phyloP scores from a whole-genome alignment of 2,888 invertebrate species.

The Calliphora vomitoria region DNA sequence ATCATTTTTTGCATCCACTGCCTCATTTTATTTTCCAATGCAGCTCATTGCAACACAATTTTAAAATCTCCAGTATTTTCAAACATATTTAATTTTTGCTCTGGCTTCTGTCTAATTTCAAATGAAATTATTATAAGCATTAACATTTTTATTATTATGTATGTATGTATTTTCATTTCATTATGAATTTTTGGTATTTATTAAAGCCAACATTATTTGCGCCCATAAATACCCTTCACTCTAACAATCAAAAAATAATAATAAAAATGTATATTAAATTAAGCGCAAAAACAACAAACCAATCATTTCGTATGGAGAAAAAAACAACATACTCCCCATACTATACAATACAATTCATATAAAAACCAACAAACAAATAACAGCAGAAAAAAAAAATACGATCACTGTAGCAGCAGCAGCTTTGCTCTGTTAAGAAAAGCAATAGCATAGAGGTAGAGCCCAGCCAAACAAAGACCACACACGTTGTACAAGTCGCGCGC shows the following conservation, averaged over 20 bases:
- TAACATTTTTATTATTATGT: neutral
- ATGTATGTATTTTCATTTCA: neutral
- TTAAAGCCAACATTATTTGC: neutral
- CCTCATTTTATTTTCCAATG: too few relatives aligned
- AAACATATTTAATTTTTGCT: too few relatives aligned
- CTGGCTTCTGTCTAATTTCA: neutral
- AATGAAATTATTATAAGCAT: conserved; percentile 7
- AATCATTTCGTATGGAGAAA: conserved; percentile 37
- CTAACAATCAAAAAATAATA: conserved; percentile 42
- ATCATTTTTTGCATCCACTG: too few relatives aligned
- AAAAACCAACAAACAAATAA: conserved; percentile 44
- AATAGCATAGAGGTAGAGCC: conserved; percentile 46
- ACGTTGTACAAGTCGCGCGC: conserved; percentile 69
- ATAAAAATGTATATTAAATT: conserved; percentile 59
- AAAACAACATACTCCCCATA: neutral
- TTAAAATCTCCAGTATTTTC: too few relatives aligned
- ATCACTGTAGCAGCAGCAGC: conserved; percentile 1
- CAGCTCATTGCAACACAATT: too few relatives aligned
- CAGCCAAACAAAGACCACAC: conserved; percentile 55
- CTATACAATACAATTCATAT: neutral
- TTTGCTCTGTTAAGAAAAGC: conserved; percentile 13
- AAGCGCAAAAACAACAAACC: conserved; percentile 53
- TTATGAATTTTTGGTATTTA: neutral
- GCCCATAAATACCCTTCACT: conserved; percentile 54
- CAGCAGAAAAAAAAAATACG: too few relatives aligned